A percentile compares a stretch with the other conserved stretches of the same genome.
These are phyloP conservation scores for Halcyon malimbica DNA, from an alignment of 2,113 vertebrate genomes.

Conservation along the genomic window DNA sequence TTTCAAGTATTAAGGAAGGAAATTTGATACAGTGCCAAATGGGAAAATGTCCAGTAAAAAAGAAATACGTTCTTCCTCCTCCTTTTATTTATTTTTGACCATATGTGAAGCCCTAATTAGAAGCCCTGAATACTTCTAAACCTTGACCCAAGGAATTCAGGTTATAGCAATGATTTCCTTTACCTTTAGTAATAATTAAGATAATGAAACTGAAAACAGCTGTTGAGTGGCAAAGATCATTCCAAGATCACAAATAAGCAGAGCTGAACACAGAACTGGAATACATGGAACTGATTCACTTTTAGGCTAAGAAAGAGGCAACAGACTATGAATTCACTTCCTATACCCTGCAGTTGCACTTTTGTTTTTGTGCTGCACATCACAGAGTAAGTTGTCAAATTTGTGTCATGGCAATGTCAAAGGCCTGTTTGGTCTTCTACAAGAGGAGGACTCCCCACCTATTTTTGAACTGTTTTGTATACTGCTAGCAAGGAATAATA, in stretches of 20 bases:
- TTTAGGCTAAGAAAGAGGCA: not conserved
- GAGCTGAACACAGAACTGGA: not conserved
- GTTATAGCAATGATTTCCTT: not conserved
- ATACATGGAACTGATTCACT: not conserved
- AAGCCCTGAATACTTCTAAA: not conserved
- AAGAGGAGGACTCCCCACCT: not conserved
- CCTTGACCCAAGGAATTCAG: not conserved
- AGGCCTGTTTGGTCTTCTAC: not conserved
- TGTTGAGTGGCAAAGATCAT: not conserved
- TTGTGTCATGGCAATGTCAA: not conserved
- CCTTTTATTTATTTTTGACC: not conserved
- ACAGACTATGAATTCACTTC: not conserved
- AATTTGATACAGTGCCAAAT: not conserved
- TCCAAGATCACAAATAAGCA: not conserved
- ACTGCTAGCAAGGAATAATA: not conserved
- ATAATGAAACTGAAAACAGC: not conserved
- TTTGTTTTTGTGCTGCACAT: not conserved
- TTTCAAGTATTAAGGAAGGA: not conserved
- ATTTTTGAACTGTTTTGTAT: not conserved
- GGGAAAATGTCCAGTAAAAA: not conserved
- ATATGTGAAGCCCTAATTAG: not conserved
- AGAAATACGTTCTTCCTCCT: not conserved
- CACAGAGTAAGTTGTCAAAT: not conserved
- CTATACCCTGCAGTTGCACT: no score
- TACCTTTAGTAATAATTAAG: not conserved